phyloP scores from a whole-genome alignment of 2,113 vertebrate species.

The Corythaeola cristata region DNA sequence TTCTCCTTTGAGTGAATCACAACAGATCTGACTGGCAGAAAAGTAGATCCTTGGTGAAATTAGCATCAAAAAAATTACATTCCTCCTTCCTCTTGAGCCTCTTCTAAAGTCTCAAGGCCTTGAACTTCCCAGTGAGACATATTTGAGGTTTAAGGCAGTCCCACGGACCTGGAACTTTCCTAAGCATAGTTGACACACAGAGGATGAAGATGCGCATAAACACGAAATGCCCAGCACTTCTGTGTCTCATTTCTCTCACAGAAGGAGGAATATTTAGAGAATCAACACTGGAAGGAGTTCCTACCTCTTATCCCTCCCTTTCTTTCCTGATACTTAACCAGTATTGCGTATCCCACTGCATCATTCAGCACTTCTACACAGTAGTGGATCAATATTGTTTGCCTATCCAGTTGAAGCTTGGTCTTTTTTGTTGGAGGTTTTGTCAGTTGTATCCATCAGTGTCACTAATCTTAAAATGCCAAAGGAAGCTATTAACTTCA shows the following conservation, averaged over 20 bases:
- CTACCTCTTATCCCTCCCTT: fast-evolving
- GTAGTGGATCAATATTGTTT: background rate
- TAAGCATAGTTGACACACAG: background rate
- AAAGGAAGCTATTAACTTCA: background rate
- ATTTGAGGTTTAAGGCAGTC: background rate
- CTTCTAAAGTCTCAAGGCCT: background rate
- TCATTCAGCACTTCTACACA: background rate
- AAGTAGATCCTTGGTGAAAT: background rate
- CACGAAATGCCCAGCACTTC: background rate
- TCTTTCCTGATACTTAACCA: background rate
- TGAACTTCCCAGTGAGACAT: background rate
- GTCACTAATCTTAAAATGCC: background rate
- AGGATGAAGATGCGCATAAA: background rate
- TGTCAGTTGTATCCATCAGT: background rate
- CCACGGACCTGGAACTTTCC: background rate
- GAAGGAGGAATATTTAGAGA: background rate
- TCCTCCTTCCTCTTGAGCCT: background rate
- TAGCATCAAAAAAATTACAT: background rate
- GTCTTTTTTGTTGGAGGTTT: background rate
- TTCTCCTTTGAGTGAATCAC: background rate
- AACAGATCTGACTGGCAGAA: background rate
- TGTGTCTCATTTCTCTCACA: background rate
- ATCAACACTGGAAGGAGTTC: background rate
- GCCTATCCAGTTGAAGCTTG: background rate
- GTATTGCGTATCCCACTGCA: background rate